A percentile compares a stretch with the other conserved stretches of the same genome.
Evolutionary conservation across 2,113 vertebrate genomes (phyloP).

Genomic region (Rhabdornis inornatus): DNA sequence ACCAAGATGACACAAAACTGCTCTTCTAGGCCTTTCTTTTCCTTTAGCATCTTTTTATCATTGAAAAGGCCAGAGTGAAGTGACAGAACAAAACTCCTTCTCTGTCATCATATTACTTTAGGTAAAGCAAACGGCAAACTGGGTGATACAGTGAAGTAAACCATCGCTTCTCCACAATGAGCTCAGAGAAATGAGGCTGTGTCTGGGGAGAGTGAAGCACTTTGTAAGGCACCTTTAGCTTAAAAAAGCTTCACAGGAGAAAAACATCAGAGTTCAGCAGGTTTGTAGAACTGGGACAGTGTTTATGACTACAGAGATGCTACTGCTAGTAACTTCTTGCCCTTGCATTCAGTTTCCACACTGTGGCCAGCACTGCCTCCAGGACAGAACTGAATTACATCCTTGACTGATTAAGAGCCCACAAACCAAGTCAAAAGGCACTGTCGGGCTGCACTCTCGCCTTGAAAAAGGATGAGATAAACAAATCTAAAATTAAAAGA

Average conservation of each 20-base stretch:
- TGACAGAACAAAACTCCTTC: neutral
- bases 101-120: neutral
- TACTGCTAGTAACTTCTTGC: neutral
- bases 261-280: neutral
- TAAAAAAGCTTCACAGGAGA: neutral
- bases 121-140: neutral
- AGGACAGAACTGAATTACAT: neutral
- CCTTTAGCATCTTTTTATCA: neutral
- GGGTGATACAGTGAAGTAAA: neutral
- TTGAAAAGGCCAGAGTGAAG: neutral
- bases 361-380: neutral
- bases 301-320: neutral
- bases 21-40: neutral
- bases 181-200: neutral
- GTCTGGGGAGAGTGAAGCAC: neutral
- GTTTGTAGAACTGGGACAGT: neutral
- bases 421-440: constrained; percentile 14
- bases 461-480: constrained; percentile 36
- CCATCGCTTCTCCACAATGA: neutral
- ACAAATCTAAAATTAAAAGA: constrained; percentile 52
- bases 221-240: neutral
- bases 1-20: neutral
- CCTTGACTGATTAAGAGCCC: constrained; percentile 4
- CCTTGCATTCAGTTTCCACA: constrained; percentile 23
- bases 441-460: neutral